Conservation (phyloP, 1,140 invertebrate genomes). For the Anastrepha obliqua region DNA sequence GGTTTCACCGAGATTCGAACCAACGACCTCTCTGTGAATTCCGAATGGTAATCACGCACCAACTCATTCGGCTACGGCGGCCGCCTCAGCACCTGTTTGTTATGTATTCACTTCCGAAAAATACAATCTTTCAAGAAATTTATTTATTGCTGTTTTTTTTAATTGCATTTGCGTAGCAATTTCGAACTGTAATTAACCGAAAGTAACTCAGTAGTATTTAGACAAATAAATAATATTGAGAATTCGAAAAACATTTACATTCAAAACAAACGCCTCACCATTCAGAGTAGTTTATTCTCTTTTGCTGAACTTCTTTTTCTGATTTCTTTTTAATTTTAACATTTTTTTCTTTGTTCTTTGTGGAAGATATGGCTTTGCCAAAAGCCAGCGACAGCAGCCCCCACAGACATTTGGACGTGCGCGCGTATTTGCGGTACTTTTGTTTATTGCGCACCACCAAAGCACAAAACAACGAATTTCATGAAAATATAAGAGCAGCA, state of each 20-base stretch:
- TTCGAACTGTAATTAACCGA: neutral
- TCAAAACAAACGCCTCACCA: no score
- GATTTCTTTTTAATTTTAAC: neutral
- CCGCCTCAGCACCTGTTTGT: no score
- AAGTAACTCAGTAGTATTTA: neutral
- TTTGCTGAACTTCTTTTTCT: neutral
- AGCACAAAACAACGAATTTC: neutral
- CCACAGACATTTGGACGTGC: conserved; percentile 46
- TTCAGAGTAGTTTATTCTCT: neutral
- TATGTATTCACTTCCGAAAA: neutral
- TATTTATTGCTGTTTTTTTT: no score
- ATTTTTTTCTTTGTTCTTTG: neutral
- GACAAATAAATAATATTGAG: conserved; percentile 4
- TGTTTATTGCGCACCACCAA: conserved; percentile 44
- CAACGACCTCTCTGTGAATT: no score
- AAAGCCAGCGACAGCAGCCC: neutral
- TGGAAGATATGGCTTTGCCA: conserved; percentile 15
- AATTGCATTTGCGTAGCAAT: neutral
- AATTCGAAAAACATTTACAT: conserved; percentile 11
- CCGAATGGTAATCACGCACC: no score
- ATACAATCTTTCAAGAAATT: neutral
- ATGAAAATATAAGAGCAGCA: conserved; percentile 19
- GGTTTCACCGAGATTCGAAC: no score
- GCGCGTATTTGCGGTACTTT: conserved; percentile 45
- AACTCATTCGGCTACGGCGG: no score